These are phyloP conservation scores for Spodoptera littoralis DNA, from an alignment of 2,888 invertebrate genomes.

Conservation along the genomic window DNA sequence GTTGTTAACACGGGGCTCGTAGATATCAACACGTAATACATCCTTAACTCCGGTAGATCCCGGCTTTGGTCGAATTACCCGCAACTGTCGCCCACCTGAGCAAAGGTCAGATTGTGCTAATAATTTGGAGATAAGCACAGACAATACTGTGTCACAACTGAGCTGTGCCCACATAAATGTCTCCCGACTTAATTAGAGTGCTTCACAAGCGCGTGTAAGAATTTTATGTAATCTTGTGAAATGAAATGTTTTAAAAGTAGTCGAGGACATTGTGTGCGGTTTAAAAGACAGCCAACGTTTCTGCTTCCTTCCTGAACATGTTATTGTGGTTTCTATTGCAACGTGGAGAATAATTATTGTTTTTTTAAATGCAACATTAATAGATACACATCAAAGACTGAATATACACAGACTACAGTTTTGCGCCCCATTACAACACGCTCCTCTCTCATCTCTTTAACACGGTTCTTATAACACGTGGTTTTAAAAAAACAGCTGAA, in stretches of 20 bases:
- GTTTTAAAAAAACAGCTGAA: neutral
- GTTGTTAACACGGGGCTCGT: no score
- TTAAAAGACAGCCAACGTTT: neutral
- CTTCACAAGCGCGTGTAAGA: slow-evolving; percentile 10
- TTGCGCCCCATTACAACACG: no score
- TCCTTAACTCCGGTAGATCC: slow-evolving; percentile 21
- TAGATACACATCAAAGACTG: no score
- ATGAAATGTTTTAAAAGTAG: neutral
- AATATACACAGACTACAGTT: no score
- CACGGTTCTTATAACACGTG: no score
- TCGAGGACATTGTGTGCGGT: neutral
- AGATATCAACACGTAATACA: slow-evolving; percentile 12
- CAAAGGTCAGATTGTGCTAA: slow-evolving; percentile 36
- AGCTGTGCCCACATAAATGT: slow-evolving; percentile 11
- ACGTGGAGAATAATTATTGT: no score
- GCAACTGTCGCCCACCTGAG: slow-evolving; percentile 14
- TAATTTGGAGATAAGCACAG: slow-evolving; percentile 47
- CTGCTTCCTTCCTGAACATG: neutral
- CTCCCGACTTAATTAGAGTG: slow-evolving; percentile 23
- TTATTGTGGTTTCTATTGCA: no score
- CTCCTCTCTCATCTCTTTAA: no score
- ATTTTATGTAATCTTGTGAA: slow-evolving; percentile 9
- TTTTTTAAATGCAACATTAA: no score
- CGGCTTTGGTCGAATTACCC: slow-evolving; percentile 40
- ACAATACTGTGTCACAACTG: slow-evolving; percentile 20